These are phyloP conservation scores for Spea multiplicata DNA, from an alignment of 2,113 vertebrate genomes.

Conservation along the genomic window DNA sequence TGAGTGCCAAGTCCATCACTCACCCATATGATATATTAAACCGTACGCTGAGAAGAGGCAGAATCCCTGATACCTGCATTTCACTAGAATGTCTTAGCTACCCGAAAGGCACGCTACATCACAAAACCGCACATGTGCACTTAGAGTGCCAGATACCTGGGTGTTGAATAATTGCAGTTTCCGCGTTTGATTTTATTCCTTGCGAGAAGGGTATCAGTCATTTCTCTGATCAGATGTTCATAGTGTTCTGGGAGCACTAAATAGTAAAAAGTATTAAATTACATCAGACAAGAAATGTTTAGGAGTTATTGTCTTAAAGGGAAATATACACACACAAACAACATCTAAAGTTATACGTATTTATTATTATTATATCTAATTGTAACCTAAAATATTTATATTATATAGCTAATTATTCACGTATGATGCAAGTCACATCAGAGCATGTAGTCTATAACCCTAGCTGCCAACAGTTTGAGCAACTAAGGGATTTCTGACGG, in stretches of 20 bases:
- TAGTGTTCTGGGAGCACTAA: not conserved
- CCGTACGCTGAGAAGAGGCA: not conserved
- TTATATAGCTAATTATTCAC: no score
- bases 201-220: not conserved
- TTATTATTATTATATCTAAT: no score
- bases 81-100: slow-evolving; percentile 5
- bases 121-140: not conserved
- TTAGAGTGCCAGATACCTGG: not conserved
- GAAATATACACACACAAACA: no score
- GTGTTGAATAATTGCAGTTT: not conserved
- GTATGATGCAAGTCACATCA: no score
- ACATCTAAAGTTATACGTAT: no score
- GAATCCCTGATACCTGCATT: slow-evolving; percentile 22
- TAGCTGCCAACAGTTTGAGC: no score
- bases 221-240: not conserved
- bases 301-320: not conserved
- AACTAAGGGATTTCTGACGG: no score
- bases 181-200: not conserved
- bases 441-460: no score
- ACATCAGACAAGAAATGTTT: not conserved
- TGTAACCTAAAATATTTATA: no score
- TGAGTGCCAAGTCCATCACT: slow-evolving; percentile 43
- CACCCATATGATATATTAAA: slow-evolving; percentile 21
- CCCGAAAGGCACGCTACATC: not conserved
- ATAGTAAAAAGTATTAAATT: no score